Evolutionary conservation across 2,113 vertebrate genomes (phyloP).

Genomic region (Erythrolamprus reginae): DNA sequence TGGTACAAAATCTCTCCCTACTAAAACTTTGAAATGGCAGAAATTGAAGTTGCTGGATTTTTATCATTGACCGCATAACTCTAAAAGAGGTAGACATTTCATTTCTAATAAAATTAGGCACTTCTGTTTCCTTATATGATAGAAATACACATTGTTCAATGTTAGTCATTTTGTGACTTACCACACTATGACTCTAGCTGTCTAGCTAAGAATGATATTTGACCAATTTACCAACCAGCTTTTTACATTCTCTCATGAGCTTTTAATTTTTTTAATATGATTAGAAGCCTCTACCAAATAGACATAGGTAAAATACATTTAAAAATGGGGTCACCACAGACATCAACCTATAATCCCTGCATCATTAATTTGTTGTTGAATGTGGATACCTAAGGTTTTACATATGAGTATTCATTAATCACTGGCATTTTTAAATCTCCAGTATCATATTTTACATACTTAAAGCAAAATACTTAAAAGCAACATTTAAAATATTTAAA

Average conservation of each 20-base stretch:
- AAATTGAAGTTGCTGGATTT: background rate
- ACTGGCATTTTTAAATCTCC: background rate
- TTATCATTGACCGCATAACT: background rate
- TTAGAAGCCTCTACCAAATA: background rate
- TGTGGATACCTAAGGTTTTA: conserved; percentile 19
- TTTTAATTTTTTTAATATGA: background rate
- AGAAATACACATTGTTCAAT: background rate
- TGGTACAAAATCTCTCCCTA: background rate
- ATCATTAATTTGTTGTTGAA: conserved; percentile 13
- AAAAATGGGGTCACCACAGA: conserved; percentile 5
- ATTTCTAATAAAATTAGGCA: background rate
- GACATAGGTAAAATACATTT: background rate
- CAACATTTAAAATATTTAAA: conserved; percentile 24
- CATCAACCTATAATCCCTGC: conserved; percentile 15
- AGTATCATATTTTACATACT: conserved; percentile 31
- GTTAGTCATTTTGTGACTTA: background rate
- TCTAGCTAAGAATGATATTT: background rate
- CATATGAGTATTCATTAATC: background rate
- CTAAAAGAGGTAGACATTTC: background rate
- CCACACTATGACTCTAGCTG: background rate
- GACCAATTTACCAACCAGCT: background rate
- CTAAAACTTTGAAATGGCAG: background rate
- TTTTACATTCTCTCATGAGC: background rate
- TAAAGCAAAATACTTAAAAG: conserved; percentile 11
- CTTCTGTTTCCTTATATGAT: background rate